Conservation (phyloP, 2,797 vertebrate genomes). For the Sylvilagus floridanus region DNA sequence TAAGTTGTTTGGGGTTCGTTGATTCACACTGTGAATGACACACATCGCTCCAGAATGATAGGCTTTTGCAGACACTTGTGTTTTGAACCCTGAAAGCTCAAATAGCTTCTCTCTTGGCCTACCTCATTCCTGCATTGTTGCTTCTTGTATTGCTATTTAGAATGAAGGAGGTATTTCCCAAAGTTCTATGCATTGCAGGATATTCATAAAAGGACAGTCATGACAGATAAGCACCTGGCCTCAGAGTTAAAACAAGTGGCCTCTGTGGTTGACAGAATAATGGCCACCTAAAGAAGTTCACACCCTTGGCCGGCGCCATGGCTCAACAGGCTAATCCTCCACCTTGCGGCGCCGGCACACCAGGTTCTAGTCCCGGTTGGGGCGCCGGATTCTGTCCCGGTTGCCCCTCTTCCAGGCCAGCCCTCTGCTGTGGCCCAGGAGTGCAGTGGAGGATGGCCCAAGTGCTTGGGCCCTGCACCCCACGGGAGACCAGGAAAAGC, state of each 20-base stretch:
- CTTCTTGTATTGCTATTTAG: background rate
- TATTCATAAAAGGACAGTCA: background rate
- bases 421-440: too few relatives aligned
- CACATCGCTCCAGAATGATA: background rate
- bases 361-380: too few relatives aligned
- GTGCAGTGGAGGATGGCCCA: too few relatives aligned
- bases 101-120: background rate
- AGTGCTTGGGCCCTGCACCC: too few relatives aligned
- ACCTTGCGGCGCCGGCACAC: too few relatives aligned
- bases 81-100: background rate
- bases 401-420: too few relatives aligned
- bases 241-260: background rate
- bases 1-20: background rate
- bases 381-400: too few relatives aligned
- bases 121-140: background rate
- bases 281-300: background rate
- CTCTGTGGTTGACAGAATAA: background rate
- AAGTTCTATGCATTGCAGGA: background rate
- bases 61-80: background rate
- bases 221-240: background rate
- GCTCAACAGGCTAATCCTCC: too few relatives aligned
- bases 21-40: background rate
- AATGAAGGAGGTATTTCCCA: background rate
- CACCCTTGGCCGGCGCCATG: too few relatives aligned
- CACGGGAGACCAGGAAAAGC: too few relatives aligned